Base-by-base conservation (phyloP, 1,140 invertebrate genomes). In the Drosophila azteca region DNA sequence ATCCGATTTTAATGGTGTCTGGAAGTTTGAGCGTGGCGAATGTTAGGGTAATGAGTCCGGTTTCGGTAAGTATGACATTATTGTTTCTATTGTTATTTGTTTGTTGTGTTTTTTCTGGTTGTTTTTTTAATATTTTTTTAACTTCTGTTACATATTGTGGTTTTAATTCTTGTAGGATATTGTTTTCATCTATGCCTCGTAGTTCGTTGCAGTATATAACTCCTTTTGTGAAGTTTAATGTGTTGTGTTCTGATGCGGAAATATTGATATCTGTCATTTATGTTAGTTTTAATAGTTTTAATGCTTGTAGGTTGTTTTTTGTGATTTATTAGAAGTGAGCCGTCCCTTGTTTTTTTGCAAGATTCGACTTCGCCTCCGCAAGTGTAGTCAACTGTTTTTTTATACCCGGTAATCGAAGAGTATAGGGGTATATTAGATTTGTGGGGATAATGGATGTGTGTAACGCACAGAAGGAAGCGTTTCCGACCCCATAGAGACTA, bases 131-230 rank as follows among this genome's bases (percentile, higher is more conserved):
- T 29, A 52, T 52, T 39, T 52, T 52, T 15, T 15, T 52, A 6
- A 52, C 29, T 55, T 55, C 35, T 0, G 5, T 44, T 13, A 55
- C 53, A 43, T 55, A 44, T 55, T 55, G 41, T 24, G 35, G 11
- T 22, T 55, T 55, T 20, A 55, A 24, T 43, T 55, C 24, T 15
- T 55, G 11, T 26, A 55, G 17, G 15, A 55, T 44, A 22, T 43
- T 11, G 24, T 31, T 52, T 52, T n/a, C 50, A 9, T 11, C 11
- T 31, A 52, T 52, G 50, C 35, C 35, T 15, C 50, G 50, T 7
- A 51, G 35, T 52, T 52, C 50, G 17, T 52, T 39, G 11, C 24
- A 52, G 15, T 52, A 52, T 17, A 52, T 52, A 9, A 52, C 50
- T 15, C 50, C 15, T n/a, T n/a, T n/a, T n/a, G n/a, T n/a, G n/a